Evolutionary conservation across 1,140 invertebrate species (phyloP).

Genomic region (Lasioglossum baleicum): DNA sequence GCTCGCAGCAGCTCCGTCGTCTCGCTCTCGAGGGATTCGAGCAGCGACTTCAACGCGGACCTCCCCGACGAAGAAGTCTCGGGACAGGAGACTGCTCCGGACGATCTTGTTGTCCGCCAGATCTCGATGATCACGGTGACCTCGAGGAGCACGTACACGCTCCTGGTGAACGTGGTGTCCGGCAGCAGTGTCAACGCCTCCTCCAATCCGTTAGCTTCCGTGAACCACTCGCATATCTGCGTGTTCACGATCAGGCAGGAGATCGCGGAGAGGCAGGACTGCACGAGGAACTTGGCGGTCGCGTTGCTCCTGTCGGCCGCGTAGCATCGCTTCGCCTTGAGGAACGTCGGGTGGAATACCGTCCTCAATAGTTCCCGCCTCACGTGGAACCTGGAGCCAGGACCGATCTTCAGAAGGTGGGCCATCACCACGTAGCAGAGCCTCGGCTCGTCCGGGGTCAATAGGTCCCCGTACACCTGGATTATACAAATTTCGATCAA

Average conservation of each 20-base stretch:
- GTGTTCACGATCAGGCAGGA: slow-evolving; percentile 81
- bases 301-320: slow-evolving; percentile 73
- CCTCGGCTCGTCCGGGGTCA: slow-evolving; percentile 81
- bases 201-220: slow-evolving; percentile 80
- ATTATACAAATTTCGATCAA: no score
- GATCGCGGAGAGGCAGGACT: slow-evolving; percentile 83
- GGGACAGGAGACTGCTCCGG: not conserved
- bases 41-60: slow-evolving; percentile 79
- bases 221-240: slow-evolving; percentile 82
- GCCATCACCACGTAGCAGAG: slow-evolving; percentile 81
- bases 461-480: slow-evolving; percentile 80
- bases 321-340: slow-evolving; percentile 80
- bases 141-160: slow-evolving; percentile 83
- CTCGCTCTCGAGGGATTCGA: slow-evolving; percentile 79
- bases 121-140: slow-evolving; percentile 83
- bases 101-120: slow-evolving; percentile 59
- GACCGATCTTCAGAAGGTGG: slow-evolving; percentile 82
- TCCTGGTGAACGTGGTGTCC: slow-evolving; percentile 80
- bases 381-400: slow-evolving; percentile 79
- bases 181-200: slow-evolving; percentile 81
- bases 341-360: slow-evolving; percentile 83
- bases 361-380: slow-evolving; percentile 82
- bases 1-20: slow-evolving; percentile 72
- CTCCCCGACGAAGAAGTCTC: slow-evolving; percentile 30
- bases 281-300: slow-evolving; percentile 81